Percentiles rank a stretch among this genome's conserved stretches.
These are phyloP conservation scores for Steinernema scapterisci DNA, from an alignment of 2,888 invertebrate genomes.

Conservation along the genomic window DNA sequence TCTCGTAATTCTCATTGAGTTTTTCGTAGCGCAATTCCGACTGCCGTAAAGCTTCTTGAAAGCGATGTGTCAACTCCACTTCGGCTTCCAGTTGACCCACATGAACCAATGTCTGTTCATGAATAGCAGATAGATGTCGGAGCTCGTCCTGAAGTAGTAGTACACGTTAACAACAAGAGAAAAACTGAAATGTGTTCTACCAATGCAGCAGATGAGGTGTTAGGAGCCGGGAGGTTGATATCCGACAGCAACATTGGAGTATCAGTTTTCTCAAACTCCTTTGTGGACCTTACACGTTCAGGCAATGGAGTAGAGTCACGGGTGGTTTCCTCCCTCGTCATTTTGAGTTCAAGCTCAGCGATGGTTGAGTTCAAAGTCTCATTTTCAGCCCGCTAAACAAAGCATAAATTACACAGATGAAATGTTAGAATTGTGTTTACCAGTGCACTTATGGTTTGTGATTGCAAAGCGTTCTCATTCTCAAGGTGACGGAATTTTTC, in stretches of 20 bases:
- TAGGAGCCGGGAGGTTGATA: conserved; percentile 6
- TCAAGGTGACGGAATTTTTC: neutral
- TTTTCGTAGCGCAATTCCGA: conserved; percentile 1
- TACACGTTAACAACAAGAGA: neutral
- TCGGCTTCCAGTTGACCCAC: conserved; percentile 25
- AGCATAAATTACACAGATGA: neutral
- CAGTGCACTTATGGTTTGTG: neutral
- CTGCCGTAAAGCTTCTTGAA: conserved; percentile 17
- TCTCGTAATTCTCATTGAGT: conserved; percentile 35
- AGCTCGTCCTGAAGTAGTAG: conserved; percentile 31
- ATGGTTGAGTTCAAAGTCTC: conserved; percentile 18
- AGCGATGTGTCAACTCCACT: neutral
- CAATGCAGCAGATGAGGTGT: conserved; percentile 7
- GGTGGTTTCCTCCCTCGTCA: neutral
- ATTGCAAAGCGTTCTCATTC: neutral
- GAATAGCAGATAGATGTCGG: conserved; percentile 2
- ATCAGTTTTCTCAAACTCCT: neutral
- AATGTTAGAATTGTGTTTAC: neutral
- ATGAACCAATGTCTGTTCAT: conserved; percentile 28
- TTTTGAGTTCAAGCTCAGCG: conserved; percentile 25
- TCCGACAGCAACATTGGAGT: neutral
- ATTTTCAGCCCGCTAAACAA: conserved; percentile 23
- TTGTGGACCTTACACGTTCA: neutral
- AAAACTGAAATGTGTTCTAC: neutral
- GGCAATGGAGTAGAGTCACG: neutral